These are phyloP conservation scores for Meloidogyne exigua DNA, from an alignment of 1,140 invertebrate species.

Conservation along the genomic window DNA sequence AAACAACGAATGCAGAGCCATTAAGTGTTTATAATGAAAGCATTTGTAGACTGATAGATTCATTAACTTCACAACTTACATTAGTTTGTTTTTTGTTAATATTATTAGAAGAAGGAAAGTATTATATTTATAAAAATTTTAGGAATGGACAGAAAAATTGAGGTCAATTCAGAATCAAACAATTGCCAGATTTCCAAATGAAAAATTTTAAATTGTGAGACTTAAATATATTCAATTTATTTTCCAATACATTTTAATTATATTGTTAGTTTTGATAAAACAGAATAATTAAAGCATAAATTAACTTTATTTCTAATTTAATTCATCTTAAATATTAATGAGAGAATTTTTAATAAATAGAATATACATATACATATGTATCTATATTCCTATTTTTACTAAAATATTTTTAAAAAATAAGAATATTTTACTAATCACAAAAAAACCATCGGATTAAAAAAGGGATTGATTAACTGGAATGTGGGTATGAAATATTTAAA, in stretches of 20 bases:
- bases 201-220: neutral
- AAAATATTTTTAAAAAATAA: too few species aligned
- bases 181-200: conserved; percentile 16
- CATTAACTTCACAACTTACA: conserved; percentile 34
- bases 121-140: too few species aligned
- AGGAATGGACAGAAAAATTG: conserved; percentile 40
- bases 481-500: too few species aligned
- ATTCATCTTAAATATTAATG: neutral
- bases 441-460: too few species aligned
- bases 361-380: too few species aligned
- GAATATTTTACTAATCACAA: too few species aligned
- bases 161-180: conserved; percentile 31
- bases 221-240: neutral
- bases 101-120: neutral
- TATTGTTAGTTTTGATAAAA: conserved; percentile 1
- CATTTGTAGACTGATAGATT: conserved; percentile 37
- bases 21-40: conserved; percentile 33
- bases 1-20: conserved; percentile 36
- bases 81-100: conserved; percentile 18
- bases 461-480: too few species aligned
- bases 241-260: neutral
- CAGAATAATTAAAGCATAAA: neutral
- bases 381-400: too few species aligned
- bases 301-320: neutral
- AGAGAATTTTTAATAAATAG: too few species aligned